Base-by-base conservation (phyloP, 2,888 invertebrate genomes). In the Chrysodeixis includens region DNA sequence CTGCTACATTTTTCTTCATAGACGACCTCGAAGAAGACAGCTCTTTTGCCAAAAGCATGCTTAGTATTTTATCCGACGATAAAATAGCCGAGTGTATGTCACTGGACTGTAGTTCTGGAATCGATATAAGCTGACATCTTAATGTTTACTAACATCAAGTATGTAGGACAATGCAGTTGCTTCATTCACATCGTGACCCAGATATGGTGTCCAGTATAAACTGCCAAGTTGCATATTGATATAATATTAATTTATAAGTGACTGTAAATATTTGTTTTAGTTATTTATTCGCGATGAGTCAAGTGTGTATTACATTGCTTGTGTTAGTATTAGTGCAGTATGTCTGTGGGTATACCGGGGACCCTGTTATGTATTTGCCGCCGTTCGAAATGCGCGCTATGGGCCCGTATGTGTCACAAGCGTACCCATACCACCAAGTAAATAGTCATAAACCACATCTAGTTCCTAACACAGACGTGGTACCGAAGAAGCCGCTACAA, bases 61-160 rank as follows among this genome's bases (percentile, higher is more conserved):
- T 94, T 78, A 89, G 90, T 75, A 84, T 93, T 76, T 88, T 95
- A 80, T 91, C 93, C 18, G 93, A 93, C 75, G 91, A 93, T 81
- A 90, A 93, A 83, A 91, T 95, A 78, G 93, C 95, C 32, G 86
- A 92, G 86, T 95, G 95, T 86, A 93, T 94, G 93, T 88, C 93
- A 81, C 81, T 94, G 71, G 93, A 93, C 79, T 95, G 95, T 86
- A 90, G 87, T 88, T 91, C 93, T 81, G 94, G 93, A 78, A 86
- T 91, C 78, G 90, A 94, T 85, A 90, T 94, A 83, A 94, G 93
- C 91, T 94, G 93, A 93, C 90, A 85, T 81, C 78, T 83, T 82
- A 84, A 86, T 88, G 80, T 88, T 87, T 85, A 86, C 80, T 71
- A 88, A 88, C 83, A 83, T 82, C 76, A 79, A 79, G 74, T 84